A percentile compares a stretch with the other conserved stretches of the same genome.
These are phyloP conservation scores for Ditula angustiorana DNA, from an alignment of 2,888 invertebrate species.

Conservation along the genomic window DNA sequence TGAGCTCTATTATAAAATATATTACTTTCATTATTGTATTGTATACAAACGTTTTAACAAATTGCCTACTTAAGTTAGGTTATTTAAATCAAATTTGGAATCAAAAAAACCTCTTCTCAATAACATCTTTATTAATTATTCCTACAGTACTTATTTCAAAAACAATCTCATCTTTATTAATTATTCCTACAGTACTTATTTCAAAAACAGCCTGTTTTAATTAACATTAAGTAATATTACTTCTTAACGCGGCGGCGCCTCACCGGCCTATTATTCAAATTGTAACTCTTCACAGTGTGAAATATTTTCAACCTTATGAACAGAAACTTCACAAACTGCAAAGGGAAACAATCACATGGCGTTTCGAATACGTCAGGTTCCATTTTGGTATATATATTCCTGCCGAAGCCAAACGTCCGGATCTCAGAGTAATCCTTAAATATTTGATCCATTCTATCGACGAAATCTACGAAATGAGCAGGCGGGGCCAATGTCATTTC, in stretches of 20 bases:
- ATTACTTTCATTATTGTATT: too few species aligned
- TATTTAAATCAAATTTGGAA: too few species aligned
- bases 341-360: constrained; percentile 25
- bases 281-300: constrained; percentile 1
- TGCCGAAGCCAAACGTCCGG: not conserved
- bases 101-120: too few species aligned
- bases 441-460: not conserved
- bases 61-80: too few species aligned
- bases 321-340: constrained; percentile 8
- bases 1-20: too few species aligned
- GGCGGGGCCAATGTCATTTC: not conserved
- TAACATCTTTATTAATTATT: not conserved
- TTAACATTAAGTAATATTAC: not conserved
- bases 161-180: not conserved
- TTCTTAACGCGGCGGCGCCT: not conserved
- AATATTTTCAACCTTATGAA: constrained; percentile 24
- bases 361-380: not conserved
- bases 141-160: too few species aligned
- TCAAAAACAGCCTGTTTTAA: not conserved
- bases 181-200: not conserved
- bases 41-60: too few species aligned
- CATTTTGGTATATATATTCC: not conserved
- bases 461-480: not conserved
- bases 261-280: not conserved
- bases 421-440: not conserved